phyloP scores from a whole-genome alignment of 2,113 vertebrate species.

The Phodopus roborovskii region DNA sequence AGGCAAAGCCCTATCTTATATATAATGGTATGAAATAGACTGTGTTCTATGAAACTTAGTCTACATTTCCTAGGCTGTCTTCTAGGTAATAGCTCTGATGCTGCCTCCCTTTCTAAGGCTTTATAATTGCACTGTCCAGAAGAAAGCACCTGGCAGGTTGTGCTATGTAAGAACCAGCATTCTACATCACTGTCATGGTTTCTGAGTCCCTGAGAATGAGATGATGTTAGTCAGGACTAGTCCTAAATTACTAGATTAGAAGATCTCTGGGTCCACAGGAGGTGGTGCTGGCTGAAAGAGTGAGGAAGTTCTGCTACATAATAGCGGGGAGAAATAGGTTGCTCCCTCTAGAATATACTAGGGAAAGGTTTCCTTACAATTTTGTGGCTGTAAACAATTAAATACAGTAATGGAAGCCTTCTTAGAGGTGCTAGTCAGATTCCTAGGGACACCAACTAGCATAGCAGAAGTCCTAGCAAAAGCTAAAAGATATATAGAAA shows the following conservation, averaged over 20 bases:
- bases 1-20: background rate
- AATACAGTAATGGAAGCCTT: background rate
- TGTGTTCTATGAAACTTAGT: background rate
- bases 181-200: background rate
- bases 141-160: background rate
- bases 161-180: background rate
- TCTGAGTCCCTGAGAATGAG: background rate
- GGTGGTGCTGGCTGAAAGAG: background rate
- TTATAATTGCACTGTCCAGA: background rate
- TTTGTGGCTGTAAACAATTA: background rate
- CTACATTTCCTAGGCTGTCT: background rate
- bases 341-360: background rate
- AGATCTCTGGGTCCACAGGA: background rate
- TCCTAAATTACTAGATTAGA: background rate
- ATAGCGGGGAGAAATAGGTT: background rate
- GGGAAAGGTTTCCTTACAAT: background rate
- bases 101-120: background rate
- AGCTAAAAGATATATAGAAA: background rate
- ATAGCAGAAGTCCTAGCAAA: background rate
- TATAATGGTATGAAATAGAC: background rate
- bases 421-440: no score
- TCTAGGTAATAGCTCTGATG: background rate
- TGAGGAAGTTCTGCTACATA: background rate
- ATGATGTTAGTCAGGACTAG: background rate
- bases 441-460: background rate